Evolutionary conservation across 2,888 invertebrate species (phyloP), one percentile per base, ranked within the genome.

Genomic region (Cybosia mesomella): DNA sequence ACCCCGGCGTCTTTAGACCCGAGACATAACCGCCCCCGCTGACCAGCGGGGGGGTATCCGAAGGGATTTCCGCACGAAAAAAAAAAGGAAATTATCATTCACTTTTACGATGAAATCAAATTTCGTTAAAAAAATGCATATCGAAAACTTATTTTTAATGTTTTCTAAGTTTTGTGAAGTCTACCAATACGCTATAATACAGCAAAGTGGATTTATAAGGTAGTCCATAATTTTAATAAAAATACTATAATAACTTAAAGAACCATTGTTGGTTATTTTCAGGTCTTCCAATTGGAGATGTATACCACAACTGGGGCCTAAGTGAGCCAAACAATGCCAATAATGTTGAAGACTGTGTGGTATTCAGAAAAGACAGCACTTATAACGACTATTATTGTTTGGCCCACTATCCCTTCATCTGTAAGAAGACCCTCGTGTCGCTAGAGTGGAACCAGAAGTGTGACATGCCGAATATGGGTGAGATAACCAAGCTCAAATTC

Each of bases 391-490:
- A 84, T 22, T 59, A 65, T 1, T 94, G 93, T 60, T 58, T 71
- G 8, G 75, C 72, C 2, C 83, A 76, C 18, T 81, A 77, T 62
- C 87, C 91, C 0, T 94, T 90, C 70, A 86, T 93, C 10, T 94
- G 94, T 81, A 92, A 91, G 77, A 94, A 92, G 71, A 81, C 82
- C 0, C 77, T 89, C 0, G 68, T 68, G 2, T 75, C 83, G 0
- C 66, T 93, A 10, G 81, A 90, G 11, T 93, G 92, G 93, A 92
- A 92, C 59, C 61, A 70, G 0, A 58, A 74, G 0, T 93, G 93
- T 71, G 83, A 90, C 63, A 82, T 89, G 63, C 89, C 92, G 0
- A 81, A 90, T 79, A 67, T 64, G 64, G 86, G 93, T 92, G 66
- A 67, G 58, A 9, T 57, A 54, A 43, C 18, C 18, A n/a, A 49